Evolutionary conservation across 2,113 vertebrate species (phyloP).

Genomic region (Catharus fuscescens): DNA sequence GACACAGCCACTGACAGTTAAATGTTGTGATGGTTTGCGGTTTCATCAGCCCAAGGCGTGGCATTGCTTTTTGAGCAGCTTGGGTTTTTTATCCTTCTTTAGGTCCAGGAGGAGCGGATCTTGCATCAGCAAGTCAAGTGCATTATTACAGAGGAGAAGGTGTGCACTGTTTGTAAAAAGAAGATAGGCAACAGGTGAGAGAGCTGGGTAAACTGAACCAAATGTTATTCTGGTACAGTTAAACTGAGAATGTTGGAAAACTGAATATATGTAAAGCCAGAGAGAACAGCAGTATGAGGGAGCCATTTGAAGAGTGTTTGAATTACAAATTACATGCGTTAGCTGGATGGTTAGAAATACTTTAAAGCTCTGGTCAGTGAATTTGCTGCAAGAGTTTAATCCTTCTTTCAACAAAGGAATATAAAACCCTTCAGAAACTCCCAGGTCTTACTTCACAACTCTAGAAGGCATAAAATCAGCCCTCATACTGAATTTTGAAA

Average conservation of each 20-base stretch:
- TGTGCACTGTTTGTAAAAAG: constrained; percentile 97
- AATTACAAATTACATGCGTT: not conserved
- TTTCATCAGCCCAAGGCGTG: not conserved
- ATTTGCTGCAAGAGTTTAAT: not conserved
- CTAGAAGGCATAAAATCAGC: not conserved
- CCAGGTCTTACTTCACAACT: not conserved
- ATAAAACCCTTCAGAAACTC: not conserved
- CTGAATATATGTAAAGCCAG: not conserved
- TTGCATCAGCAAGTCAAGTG: constrained; percentile 98
- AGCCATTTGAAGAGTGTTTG: not conserved
- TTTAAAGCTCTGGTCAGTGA: not conserved
- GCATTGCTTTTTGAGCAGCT: not conserved
- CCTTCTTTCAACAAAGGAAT: not conserved
- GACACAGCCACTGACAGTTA: not conserved
- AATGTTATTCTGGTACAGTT: not conserved
- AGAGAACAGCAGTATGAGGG: not conserved
- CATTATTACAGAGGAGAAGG: constrained; percentile 98
- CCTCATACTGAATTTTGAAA: not conserved
- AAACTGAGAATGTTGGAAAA: not conserved
- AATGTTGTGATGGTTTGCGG: not conserved
- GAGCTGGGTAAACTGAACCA: not conserved
- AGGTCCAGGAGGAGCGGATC: constrained; percentile 97
- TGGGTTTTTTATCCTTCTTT: not conserved
- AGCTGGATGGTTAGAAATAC: not conserved
- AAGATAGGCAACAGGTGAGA: constrained; percentile 97